Evolutionary conservation across 2,113 vertebrate species (phyloP).

Genomic region (Corythaixoides concolor): DNA sequence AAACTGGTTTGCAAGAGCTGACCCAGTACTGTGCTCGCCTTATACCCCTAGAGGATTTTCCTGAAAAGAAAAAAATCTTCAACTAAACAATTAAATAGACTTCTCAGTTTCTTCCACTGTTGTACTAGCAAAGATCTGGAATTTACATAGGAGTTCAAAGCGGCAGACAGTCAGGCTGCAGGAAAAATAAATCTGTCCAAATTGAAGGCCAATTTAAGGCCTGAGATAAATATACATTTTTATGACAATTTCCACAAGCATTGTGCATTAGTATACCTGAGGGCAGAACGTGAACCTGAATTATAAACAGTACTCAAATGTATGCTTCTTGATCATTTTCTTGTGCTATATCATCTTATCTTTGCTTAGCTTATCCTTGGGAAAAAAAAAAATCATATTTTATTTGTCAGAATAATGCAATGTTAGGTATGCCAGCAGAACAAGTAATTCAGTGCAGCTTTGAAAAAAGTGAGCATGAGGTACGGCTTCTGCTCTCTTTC

Average conservation of each 20-base stretch:
- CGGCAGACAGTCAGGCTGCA: background rate
- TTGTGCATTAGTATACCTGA: background rate
- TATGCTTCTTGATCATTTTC: background rate
- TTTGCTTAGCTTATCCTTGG: background rate
- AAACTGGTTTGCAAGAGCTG: background rate
- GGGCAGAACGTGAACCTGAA: background rate
- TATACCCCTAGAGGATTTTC: background rate
- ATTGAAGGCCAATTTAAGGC: background rate
- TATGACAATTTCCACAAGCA: background rate
- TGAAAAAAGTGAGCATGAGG: background rate
- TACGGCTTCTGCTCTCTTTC: background rate
- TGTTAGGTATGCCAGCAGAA: background rate
- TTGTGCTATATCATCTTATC: background rate
- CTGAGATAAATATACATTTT: background rate
- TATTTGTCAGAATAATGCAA: background rate
- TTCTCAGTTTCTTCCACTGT: background rate
- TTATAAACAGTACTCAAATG: background rate
- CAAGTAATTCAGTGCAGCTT: background rate
- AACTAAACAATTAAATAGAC: background rate
- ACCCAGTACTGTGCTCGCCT: background rate
- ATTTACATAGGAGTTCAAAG: background rate
- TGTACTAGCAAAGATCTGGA: background rate
- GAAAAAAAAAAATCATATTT: background rate
- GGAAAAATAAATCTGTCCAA: background rate
- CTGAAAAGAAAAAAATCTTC: background rate